Conservation (phyloP, 92 coral and sea anemone genomes). For the Phymanthus crucifer region DNA sequence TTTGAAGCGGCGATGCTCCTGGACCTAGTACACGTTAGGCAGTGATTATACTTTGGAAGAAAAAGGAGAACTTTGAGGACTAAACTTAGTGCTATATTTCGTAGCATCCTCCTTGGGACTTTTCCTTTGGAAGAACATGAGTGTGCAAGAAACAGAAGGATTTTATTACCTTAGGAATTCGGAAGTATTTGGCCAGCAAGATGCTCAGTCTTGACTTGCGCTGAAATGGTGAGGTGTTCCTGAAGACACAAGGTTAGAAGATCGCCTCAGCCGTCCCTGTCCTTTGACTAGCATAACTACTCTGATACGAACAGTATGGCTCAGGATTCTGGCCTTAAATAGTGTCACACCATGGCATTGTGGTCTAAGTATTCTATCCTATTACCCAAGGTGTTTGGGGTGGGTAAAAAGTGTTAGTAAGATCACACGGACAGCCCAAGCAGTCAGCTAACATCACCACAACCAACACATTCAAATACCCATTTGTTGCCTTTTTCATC, state of each 20-base stretch:
- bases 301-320: not conserved
- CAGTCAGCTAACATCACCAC: not conserved
- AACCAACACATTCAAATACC: not conserved
- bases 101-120: not conserved
- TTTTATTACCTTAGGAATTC: no score
- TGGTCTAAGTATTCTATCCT: constrained; percentile 12
- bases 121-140: not conserved
- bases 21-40: no score
- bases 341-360: constrained; percentile 3
- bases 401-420: constrained; percentile 4
- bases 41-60: no score
- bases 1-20: no score
- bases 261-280: not conserved
- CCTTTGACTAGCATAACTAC: not conserved
- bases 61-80: no score
- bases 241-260: not conserved
- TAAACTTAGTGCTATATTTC: no score
- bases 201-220: no score
- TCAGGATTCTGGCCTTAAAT: not conserved
- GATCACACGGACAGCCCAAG: constrained; percentile 14
- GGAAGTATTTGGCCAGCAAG: no score
- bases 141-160: no score
- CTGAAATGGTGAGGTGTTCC: no score
- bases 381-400: constrained; percentile 13
- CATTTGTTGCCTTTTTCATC: not conserved